Percentiles rank a stretch among this genome's conserved stretches.
phyloP scores from a whole-genome alignment of 2,113 vertebrate genomes.

The Pseudorasbora parva region DNA sequence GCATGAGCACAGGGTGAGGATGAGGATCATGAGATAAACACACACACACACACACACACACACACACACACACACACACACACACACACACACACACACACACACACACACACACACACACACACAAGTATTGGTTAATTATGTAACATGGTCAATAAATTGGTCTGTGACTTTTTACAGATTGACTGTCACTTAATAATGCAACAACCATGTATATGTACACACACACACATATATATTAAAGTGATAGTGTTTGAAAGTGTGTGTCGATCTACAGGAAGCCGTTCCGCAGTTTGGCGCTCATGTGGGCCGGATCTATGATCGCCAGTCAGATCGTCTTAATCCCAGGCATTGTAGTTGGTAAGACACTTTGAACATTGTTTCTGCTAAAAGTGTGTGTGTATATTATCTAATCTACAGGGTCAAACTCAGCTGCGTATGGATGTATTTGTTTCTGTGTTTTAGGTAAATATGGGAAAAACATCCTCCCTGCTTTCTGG shows the following conservation, averaged over 20 bases:
- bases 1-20: conserved; percentile 80
- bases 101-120: too few species aligned
- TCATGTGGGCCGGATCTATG: conserved; percentile 90
- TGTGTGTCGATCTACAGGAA: conserved; percentile 70
- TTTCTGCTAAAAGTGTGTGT: not conserved
- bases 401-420: not conserved
- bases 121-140: not conserved
- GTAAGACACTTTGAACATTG: conserved; percentile 68
- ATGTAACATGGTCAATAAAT: not conserved
- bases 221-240: not conserved
- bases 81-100: too few species aligned
- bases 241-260: not conserved
- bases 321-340: conserved; percentile 82
- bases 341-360: conserved; percentile 83
- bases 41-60: too few species aligned
- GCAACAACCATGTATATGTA: not conserved
- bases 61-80: too few species aligned
- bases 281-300: conserved; percentile 80
- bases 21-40: not conserved
- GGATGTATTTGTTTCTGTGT: not conserved
- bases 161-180: not conserved
- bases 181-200: not conserved
- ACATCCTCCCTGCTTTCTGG: conserved; percentile 82
- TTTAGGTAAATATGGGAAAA: conserved; percentile 88
- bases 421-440: not conserved